A percentile compares a stretch with the other conserved stretches of the same genome.
Conservation (phyloP, 2,888 invertebrate species). For the Tetramorium bicarinatum region DNA sequence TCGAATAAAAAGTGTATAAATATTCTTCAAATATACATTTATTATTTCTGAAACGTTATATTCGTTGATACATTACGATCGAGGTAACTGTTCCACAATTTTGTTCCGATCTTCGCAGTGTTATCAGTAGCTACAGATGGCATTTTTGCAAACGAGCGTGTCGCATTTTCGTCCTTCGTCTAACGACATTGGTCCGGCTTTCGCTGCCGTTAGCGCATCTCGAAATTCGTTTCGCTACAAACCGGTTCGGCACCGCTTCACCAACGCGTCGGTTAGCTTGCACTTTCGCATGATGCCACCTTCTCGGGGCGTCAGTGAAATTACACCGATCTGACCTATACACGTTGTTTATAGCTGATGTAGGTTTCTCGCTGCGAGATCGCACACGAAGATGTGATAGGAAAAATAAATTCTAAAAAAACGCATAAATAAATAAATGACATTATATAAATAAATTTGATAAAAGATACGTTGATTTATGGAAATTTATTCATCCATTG, state of each 20-base stretch:
- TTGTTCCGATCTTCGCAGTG: not conserved
- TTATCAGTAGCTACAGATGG: not conserved
- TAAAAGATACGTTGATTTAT: not conserved
- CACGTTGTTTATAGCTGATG: constrained; percentile 20
- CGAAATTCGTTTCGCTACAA: constrained; percentile 56
- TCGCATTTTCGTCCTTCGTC: constrained; percentile 16
- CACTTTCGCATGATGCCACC: constrained; percentile 53
- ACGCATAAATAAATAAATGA: not conserved
- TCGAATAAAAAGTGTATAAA: not conserved
- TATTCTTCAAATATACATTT: not conserved
- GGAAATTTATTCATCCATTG: not conserved
- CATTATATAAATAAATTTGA: not conserved
- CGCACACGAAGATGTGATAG: constrained; percentile 7
- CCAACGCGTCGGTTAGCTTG: constrained; percentile 15
- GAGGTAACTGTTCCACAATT: not conserved
- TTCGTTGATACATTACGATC: not conserved
- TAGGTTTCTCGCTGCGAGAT: constrained; percentile 27
- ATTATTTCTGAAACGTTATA: not conserved
- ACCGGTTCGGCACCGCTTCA: constrained; percentile 40
- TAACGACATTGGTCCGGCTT: constrained; percentile 42
- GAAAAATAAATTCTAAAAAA: constrained; percentile 17
- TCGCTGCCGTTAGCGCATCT: constrained; percentile 46
- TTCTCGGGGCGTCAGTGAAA: constrained; percentile 46
- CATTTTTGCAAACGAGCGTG: not conserved
- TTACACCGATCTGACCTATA: constrained; percentile 49